Percentiles rank a stretch among this genome's conserved stretches.
phyloP scores from a whole-genome alignment of 2,797 vertebrate genomes.

The Nyctibius grandis region DNA sequence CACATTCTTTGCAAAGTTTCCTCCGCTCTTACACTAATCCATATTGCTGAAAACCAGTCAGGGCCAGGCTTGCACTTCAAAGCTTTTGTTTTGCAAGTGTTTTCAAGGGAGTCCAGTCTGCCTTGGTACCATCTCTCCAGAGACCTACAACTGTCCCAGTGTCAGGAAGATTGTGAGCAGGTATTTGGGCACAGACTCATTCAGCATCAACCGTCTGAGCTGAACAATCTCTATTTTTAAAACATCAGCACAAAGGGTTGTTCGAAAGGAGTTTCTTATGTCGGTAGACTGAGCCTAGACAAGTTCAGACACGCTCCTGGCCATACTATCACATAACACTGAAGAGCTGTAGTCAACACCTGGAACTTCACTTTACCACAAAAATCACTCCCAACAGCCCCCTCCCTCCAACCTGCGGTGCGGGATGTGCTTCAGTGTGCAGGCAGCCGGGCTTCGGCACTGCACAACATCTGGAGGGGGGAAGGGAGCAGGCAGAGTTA shows the following conservation, averaged over 20 bases:
- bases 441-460: neutral
- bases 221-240: neutral
- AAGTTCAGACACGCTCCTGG: neutral
- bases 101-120: rapidly evolving
- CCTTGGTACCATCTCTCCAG: neutral
- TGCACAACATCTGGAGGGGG: neutral
- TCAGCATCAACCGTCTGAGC: neutral
- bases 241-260: neutral
- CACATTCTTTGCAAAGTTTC: neutral
- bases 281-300: neutral
- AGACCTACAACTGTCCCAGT: rapidly evolving
- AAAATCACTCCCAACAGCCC: neutral
- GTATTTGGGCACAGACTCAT: rapidly evolving
- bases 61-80: neutral
- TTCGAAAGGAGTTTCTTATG: neutral
- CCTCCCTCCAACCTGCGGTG: neutral
- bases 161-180: rapidly evolving
- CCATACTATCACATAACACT: neutral
- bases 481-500: neutral
- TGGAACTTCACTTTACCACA: neutral
- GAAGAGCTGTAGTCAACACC: neutral
- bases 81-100: neutral
- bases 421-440: neutral
- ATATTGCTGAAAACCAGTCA: neutral
- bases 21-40: neutral